These are phyloP conservation scores for Enteromius treurensis DNA, from an alignment of 2,797 vertebrate genomes.

Conservation along the genomic window DNA sequence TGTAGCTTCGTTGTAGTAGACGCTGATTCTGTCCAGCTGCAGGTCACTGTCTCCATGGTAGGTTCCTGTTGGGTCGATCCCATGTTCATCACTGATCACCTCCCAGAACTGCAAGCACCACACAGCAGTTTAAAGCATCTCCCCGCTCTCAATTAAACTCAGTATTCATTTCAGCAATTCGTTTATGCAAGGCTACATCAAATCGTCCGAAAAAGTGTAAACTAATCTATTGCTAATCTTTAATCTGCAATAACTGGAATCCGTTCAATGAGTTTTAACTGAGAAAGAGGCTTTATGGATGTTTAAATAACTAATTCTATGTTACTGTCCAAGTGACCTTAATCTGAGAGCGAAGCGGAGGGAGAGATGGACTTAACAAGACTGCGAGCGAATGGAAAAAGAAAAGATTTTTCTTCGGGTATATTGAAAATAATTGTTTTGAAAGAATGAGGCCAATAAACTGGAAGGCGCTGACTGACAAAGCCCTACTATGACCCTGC, in stretches of 20 bases:
- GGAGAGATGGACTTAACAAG: conserved; percentile 17
- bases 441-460: conserved; percentile 76
- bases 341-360: conserved; percentile 52
- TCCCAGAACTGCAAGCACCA: conserved; percentile 81
- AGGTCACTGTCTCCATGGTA: conserved; percentile 85
- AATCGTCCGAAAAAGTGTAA: neutral
- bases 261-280: conserved; percentile 1
- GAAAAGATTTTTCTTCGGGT: conserved; percentile 55
- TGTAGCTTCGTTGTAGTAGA: conserved; percentile 85
- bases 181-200: neutral
- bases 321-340: conserved; percentile 58
- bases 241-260: conserved; percentile 17
- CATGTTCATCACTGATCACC: conserved; percentile 86
- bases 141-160: neutral
- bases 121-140: conserved; percentile 7
- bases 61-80: conserved; percentile 83
- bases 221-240: conserved; percentile 1
- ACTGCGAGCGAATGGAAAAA: conserved; percentile 7
- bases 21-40: conserved; percentile 85
- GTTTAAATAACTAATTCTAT: conserved; percentile 16
- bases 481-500: conserved; percentile 68
- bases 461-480: conserved; percentile 69
- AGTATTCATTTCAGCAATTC: neutral
- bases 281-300: conserved; percentile 17
- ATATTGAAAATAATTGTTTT: conserved; percentile 61